Percentiles rank a stretch among this genome's conserved stretches.
Conservation (phyloP, 1,140 invertebrate species). For the Zaprionus capensis region DNA sequence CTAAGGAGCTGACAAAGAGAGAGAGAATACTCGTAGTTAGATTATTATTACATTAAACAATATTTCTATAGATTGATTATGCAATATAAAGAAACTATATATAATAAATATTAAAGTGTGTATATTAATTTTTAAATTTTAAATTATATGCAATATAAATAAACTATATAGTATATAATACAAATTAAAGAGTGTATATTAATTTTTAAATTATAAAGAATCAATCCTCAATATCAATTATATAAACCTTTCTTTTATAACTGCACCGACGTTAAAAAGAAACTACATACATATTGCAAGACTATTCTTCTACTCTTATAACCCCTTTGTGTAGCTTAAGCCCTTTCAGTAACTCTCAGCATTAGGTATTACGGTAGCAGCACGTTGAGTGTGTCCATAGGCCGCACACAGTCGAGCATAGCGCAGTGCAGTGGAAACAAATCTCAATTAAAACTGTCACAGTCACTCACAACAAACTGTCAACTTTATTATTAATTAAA, state of each 20-base stretch:
- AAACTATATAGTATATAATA: too few species aligned
- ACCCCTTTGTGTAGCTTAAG: not conserved
- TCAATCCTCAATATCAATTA: too few species aligned
- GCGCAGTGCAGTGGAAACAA: slow-evolving; percentile 64
- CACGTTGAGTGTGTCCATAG: slow-evolving; percentile 30
- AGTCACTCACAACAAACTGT: slow-evolving; percentile 82
- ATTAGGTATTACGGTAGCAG: slow-evolving; percentile 25
- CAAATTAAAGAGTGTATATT: too few species aligned
- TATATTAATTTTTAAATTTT: too few species aligned
- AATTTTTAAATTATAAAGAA: too few species aligned
- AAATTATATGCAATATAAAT: too few species aligned
- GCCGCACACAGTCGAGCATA: slow-evolving; percentile 29
- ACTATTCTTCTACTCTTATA: not conserved
- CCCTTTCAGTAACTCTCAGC: not conserved
- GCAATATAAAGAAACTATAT: not conserved
- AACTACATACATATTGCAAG: not conserved
- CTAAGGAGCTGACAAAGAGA: not conserved
- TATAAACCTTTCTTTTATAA: not conserved
- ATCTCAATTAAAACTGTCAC: slow-evolving; percentile 83
- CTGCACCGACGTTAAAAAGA: not conserved
- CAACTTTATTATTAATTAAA: slow-evolving; percentile 84
- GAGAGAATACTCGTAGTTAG: not conserved
- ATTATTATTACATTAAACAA: not conserved
- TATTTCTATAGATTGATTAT: too few species aligned
- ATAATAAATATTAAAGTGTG: not conserved